A percentile compares a stretch with the other conserved stretches of the same genome.
These are phyloP conservation scores for Atherix ibis DNA, from an alignment of 2,888 invertebrate genomes.

Conservation along the genomic window DNA sequence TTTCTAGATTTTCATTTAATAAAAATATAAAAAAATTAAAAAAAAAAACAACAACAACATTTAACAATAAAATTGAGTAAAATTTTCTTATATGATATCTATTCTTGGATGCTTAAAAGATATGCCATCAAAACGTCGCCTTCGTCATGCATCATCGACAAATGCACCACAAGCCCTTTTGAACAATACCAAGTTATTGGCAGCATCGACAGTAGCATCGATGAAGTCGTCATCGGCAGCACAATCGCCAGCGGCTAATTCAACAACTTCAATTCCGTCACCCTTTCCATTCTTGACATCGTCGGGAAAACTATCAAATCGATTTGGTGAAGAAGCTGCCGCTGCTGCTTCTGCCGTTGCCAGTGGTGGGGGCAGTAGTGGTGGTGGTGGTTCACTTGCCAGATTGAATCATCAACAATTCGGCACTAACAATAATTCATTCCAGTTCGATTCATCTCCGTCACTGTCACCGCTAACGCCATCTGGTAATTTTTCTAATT, in stretches of 20 bases:
- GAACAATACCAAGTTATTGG: conserved; percentile 10
- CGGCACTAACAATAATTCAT: conserved; percentile 2
- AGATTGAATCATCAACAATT: background rate
- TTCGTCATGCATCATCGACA: conserved; percentile 16
- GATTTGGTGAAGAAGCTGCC: background rate
- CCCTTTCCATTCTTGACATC: no score
- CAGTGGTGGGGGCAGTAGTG: background rate
- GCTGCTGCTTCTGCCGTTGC: background rate
- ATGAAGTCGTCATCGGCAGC: conserved; percentile 1
- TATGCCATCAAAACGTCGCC: conserved; percentile 17
- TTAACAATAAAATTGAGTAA: no score
- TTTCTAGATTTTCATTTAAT: no score
- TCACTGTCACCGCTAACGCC: conserved; percentile 5
- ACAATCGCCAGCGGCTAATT: conserved; percentile 3
- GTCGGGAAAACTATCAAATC: background rate
- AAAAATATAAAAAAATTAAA: no score
- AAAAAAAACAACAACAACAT: no score
- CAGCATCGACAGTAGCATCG: conserved; percentile 10
- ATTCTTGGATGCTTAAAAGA: no score
- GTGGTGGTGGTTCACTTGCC: background rate
- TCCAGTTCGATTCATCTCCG: no score
- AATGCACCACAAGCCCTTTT: conserved; percentile 15
- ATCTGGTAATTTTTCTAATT: conserved; percentile 1
- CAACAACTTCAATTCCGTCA: background rate
- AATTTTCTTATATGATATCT: no score